A percentile compares a stretch with the other conserved stretches of the same genome.
Evolutionary conservation across 2,113 vertebrate species (phyloP).

Genomic region (Sylvia atricapilla): DNA sequence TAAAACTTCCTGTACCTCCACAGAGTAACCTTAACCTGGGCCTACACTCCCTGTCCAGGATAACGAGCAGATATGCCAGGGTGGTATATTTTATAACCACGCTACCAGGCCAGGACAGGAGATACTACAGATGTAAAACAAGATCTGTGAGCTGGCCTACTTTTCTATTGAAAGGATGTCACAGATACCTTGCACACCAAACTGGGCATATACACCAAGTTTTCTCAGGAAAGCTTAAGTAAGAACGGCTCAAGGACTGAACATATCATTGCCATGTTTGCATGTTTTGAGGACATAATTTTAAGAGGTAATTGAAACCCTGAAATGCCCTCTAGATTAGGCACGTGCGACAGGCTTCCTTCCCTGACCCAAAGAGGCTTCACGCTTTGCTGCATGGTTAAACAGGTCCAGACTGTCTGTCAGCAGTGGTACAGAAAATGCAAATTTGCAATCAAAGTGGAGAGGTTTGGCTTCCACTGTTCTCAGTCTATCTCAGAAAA

Average conservation of each 20-base stretch:
- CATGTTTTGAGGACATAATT: background rate
- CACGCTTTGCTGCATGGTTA: background rate
- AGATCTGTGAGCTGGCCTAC: background rate
- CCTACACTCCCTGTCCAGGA: background rate
- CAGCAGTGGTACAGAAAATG: background rate
- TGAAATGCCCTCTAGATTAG: background rate
- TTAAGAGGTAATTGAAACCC: slow-evolving; percentile 5
- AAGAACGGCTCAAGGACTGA: background rate
- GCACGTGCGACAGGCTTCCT: background rate
- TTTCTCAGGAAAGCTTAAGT: background rate
- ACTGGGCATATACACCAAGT: background rate
- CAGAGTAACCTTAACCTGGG: background rate
- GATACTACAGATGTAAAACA: background rate
- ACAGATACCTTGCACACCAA: background rate
- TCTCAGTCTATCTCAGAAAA: background rate
- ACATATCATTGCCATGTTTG: background rate
- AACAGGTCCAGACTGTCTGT: background rate
- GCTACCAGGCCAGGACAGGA: background rate
- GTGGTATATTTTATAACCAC: background rate
- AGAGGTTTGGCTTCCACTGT: background rate
- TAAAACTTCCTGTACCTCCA: background rate
- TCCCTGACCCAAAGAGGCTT: background rate
- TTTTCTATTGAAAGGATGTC: background rate
- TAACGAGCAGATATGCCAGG: accelerated
- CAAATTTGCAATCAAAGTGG: background rate